phyloP scores from a whole-genome alignment of 2,888 invertebrate species.

The Andrena flavipes region DNA sequence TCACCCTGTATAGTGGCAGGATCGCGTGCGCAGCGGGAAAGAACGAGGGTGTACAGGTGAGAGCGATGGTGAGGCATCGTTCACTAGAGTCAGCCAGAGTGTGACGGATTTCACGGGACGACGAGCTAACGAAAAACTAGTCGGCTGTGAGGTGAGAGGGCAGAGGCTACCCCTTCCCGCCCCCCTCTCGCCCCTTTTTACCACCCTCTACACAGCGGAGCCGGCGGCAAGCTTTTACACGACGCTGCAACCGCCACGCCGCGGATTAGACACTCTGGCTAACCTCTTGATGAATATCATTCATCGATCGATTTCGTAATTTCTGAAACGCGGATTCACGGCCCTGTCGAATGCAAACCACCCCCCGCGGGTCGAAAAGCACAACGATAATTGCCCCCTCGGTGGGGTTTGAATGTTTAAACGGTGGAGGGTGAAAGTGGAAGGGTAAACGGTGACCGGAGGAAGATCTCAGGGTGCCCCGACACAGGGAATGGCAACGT shows the following conservation, averaged over 20 bases:
- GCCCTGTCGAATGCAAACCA: neutral
- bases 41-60: slow-evolving; percentile 56
- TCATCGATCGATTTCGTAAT: slow-evolving; percentile 35
- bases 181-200: slow-evolving; percentile 20
- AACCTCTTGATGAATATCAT: slow-evolving; percentile 45
- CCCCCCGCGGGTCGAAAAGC: neutral
- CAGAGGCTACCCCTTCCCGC: slow-evolving; percentile 67
- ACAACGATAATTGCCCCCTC: neutral
- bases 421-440: neutral
- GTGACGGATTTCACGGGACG: slow-evolving; percentile 83
- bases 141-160: slow-evolving; percentile 82
- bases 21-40: slow-evolving; percentile 5
- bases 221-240: slow-evolving; percentile 56
- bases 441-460: neutral
- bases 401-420: neutral
- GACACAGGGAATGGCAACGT: slow-evolving; percentile 6
- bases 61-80: slow-evolving; percentile 38
- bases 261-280: slow-evolving; percentile 47
- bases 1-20: slow-evolving; percentile 13
- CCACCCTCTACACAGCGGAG: slow-evolving; percentile 19
- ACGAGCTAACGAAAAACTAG: slow-evolving; percentile 83
- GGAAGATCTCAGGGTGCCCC: neutral
- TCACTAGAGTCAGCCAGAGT: slow-evolving; percentile 68
- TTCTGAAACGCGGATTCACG: slow-evolving; percentile 1
- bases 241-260: slow-evolving; percentile 48